Conservation (phyloP, 1,140 invertebrate genomes). For the Phocides pigmalion region DNA sequence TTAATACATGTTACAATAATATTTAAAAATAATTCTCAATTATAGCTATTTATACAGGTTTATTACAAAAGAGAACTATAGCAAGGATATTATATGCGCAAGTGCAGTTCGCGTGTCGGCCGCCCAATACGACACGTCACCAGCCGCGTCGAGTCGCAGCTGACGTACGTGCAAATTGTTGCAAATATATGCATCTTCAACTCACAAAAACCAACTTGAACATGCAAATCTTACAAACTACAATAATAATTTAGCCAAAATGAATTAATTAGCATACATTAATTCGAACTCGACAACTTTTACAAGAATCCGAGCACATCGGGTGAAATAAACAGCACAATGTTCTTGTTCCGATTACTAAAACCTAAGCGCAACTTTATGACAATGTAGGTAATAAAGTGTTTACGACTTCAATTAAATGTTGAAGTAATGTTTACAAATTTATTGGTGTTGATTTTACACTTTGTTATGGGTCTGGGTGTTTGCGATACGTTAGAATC, state of each 20-base stretch:
- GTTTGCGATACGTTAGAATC: too few relatives aligned
- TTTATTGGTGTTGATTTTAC: too few relatives aligned
- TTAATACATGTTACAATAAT: too few relatives aligned
- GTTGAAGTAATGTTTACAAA: too few relatives aligned
- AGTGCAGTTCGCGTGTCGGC: background rate
- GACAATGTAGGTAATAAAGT: background rate
- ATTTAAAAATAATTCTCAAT: background rate
- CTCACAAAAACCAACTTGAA: constrained; percentile 9
- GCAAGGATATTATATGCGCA: background rate
- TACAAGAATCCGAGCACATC: background rate
- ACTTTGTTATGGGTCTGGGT: too few relatives aligned
- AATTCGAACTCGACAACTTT: background rate
- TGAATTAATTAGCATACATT: constrained; percentile 9
- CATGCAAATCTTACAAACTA: constrained; percentile 12
- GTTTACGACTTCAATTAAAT: too few relatives aligned
- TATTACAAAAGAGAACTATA: background rate
- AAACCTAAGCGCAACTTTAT: background rate
- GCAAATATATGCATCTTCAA: constrained; percentile 17
- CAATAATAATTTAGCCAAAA: constrained; percentile 6
- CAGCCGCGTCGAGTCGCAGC: too few relatives aligned
- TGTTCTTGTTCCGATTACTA: background rate
- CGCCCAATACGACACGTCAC: too few relatives aligned
- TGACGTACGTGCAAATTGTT: constrained; percentile 18
- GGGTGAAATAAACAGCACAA: background rate
- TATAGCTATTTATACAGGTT: background rate